A percentile compares a stretch with the other conserved stretches of the same genome.
phyloP scores from a whole-genome alignment of 2,888 invertebrate species.

The Andricus quercusramuli region DNA sequence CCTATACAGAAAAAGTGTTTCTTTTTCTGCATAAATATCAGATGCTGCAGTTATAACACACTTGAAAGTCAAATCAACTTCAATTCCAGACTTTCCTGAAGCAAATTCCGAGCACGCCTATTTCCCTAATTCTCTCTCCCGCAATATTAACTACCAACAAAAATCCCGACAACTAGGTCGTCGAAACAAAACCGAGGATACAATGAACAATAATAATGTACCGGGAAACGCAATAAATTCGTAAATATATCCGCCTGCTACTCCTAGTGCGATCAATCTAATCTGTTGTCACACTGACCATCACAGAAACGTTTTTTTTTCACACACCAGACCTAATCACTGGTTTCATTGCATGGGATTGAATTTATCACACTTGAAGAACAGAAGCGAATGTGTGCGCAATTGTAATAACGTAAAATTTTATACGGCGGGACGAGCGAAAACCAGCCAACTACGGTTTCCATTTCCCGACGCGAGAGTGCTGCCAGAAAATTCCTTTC shows the following conservation, averaged over 20 bases:
- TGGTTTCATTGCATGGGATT: slow-evolving; percentile 44
- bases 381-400: slow-evolving; percentile 37
- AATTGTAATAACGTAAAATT: slow-evolving; percentile 45
- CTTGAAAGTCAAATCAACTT: background rate
- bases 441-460: background rate
- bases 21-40: background rate
- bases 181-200: slow-evolving; percentile 41
- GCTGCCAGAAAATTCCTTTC: background rate
- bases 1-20: background rate
- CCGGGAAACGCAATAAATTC: background rate
- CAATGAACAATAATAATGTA: slow-evolving; percentile 28
- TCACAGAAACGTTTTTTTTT: slow-evolving; percentile 47
- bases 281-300: slow-evolving; percentile 21
- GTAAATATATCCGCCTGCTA: background rate
- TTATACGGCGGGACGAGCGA: background rate
- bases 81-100: background rate
- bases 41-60: background rate
- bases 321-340: slow-evolving; percentile 46
- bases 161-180: slow-evolving; percentile 33
- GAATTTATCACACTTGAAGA: slow-evolving; percentile 40
- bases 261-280: slow-evolving; percentile 20
- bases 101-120: background rate
- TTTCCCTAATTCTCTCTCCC: background rate
- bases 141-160: slow-evolving; percentile 39
- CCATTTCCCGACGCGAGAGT: background rate